These are phyloP conservation scores for Acanthaster planci DNA, from an alignment of 35 echinoderm and acorn worm species.

Conservation along the genomic window DNA sequence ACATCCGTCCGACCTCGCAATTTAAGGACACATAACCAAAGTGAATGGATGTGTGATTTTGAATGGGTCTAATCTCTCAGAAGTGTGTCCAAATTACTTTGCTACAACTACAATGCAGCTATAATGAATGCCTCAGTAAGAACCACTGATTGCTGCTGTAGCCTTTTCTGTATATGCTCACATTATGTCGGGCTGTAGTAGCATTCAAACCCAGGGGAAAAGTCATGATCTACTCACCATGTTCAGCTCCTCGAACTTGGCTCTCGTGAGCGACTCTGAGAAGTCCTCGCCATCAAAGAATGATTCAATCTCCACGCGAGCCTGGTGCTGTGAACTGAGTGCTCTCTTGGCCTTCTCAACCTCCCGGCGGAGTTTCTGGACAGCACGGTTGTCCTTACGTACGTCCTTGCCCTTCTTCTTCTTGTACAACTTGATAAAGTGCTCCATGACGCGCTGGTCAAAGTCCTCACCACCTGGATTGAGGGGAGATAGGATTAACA, in stretches of 20 bases:
- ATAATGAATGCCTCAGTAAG: too few species aligned
- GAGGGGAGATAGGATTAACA: too few species aligned
- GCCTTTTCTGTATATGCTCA: too few species aligned
- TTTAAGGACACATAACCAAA: too few species aligned
- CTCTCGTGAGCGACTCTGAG: slow-evolving; percentile 90
- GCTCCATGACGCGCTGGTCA: slow-evolving; percentile 97
- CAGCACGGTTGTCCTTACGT: slow-evolving; percentile 95
- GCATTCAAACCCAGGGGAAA: too few species aligned
- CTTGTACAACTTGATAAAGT: slow-evolving; percentile 99
- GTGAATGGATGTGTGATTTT: too few species aligned
- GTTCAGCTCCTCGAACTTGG: slow-evolving; percentile 98
- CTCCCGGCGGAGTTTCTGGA: slow-evolving; percentile 97
- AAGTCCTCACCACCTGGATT: slow-evolving; percentile 95
- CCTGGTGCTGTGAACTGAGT: slow-evolving; percentile 91
- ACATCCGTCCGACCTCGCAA: too few species aligned
- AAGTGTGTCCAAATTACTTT: too few species aligned
- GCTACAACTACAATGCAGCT: too few species aligned
- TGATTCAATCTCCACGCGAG: slow-evolving; percentile 95
- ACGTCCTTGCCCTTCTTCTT: slow-evolving; percentile 99
- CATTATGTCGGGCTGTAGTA: too few species aligned
- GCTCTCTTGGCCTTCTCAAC: slow-evolving; percentile 99
- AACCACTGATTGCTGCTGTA: too few species aligned
- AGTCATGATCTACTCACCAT: slow-evolving; percentile 59
- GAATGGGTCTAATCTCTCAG: too few species aligned
- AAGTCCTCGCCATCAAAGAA: slow-evolving; percentile 98